A percentile compares a stretch with the other conserved stretches of the same genome.
phyloP scores from a whole-genome alignment of 2,888 invertebrate species.

The Stegana nigrithorax region DNA sequence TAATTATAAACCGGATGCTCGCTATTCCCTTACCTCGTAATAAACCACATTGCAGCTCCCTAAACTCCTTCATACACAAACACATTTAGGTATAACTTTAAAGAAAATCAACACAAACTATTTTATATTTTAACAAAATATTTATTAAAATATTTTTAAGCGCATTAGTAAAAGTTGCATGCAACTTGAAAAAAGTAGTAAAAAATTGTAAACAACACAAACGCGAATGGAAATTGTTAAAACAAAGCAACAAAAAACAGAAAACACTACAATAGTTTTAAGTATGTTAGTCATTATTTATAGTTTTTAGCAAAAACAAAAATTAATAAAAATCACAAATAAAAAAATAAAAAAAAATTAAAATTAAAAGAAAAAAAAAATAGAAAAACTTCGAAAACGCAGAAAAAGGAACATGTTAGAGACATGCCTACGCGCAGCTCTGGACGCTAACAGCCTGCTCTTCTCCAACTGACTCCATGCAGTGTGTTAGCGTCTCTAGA shows the following conservation, averaged over 20 bases:
- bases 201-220: constrained; percentile 19
- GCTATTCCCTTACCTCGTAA: constrained; percentile 6
- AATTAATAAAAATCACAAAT: neutral
- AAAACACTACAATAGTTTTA: constrained; percentile 32
- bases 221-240: constrained; percentile 49
- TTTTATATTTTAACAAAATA: constrained; percentile 16
- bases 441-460: neutral
- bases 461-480: neutral
- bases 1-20: constrained; percentile 32
- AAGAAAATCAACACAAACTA: constrained; percentile 23
- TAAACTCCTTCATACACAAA: constrained; percentile 2
- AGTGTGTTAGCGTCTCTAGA: neutral
- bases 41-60: too few relatives aligned
- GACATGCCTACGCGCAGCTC: too few relatives aligned
- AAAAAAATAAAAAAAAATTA: constrained; percentile 4
- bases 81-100: constrained; percentile 22
- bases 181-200: constrained; percentile 13
- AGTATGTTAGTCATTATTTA: constrained; percentile 56
- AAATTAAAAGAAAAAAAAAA: neutral
- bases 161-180: constrained; percentile 26
- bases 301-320: constrained; percentile 52
- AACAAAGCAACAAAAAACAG: constrained; percentile 18
- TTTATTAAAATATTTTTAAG: constrained; percentile 29
- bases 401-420: too few relatives aligned
- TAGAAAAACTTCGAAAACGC: neutral